Evolutionary conservation across 2,888 invertebrate species (phyloP), one percentile per base, ranked within the genome.

Genomic region (Galerucella nymphaeae): DNA sequence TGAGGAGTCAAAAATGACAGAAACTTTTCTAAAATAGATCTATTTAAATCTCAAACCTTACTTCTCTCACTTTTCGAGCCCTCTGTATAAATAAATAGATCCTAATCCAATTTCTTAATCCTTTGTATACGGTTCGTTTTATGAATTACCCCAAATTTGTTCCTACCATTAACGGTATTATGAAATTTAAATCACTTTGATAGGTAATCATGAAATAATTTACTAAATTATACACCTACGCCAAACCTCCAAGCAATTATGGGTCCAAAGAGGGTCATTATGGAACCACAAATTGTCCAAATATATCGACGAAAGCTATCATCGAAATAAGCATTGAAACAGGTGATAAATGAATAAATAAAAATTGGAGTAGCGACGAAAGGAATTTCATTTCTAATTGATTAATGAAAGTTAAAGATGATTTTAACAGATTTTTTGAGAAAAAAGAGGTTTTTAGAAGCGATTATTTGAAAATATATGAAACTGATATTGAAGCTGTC

Each of bases 231-330:
- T 38, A 59, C 38, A 38, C 30, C 59, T 30, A 59, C 59, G 38
- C 48, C 41, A 58, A 58, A 55, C 41, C 45, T 68, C 20, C 16
- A 68, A 61, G 45, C 68, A 61, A 68, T 68, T 68, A 68, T 58
- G 53, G 59, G 38, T 48, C 61, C 42, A 30, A 61, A 61, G 30
- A 41, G 59, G 59, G 48, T 59, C 59, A 53, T 68, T 61, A 68
- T 50, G 38, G 13, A 68, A 68, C 68, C 68, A 53, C 61, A 68
- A 68, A 68, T 45, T 23, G 59, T 55, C 57, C 38, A 66, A 66
- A 66, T 45, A 45, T 38, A 38, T 38, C 30, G 30, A 38, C 30
- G 30, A 38, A 38, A 38, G 30, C 30, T 38, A 38, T 38, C 42
- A 57, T 57, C 41, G 6, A 66, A 41, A 66, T 38, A 16, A 45